These are phyloP conservation scores for Ageneiosus marmoratus DNA, from an alignment of 2,113 vertebrate species.

Conservation along the genomic window DNA sequence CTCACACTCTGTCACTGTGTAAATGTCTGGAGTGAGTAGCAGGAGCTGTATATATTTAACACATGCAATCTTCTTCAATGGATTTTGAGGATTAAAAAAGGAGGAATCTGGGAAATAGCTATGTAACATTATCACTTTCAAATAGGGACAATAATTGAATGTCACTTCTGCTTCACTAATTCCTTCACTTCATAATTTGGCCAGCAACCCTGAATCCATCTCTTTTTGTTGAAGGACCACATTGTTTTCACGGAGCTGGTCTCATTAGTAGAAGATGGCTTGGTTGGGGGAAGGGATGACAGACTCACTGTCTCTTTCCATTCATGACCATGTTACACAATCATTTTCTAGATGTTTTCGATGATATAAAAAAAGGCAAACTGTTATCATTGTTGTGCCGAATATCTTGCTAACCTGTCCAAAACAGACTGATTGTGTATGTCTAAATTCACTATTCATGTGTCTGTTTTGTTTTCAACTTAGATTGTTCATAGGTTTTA, in stretches of 20 bases:
- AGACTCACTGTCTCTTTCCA: constrained; percentile 65
- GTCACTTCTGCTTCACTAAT: constrained; percentile 87
- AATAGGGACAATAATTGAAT: constrained; percentile 87
- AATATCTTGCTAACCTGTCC: not conserved
- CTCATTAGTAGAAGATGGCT: constrained; percentile 73
- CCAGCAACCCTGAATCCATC: constrained; percentile 79
- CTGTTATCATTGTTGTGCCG: not conserved
- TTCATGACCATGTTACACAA: constrained; percentile 61
- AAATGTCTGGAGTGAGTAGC: not conserved
- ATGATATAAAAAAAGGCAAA: not conserved
- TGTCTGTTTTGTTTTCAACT: not conserved
- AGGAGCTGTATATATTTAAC: not conserved
- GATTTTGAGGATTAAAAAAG: constrained; percentile 55
- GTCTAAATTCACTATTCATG: not conserved
- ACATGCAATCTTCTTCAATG: constrained; percentile 55
- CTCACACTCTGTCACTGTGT: not conserved
- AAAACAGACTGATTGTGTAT: not conserved
- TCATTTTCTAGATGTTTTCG: constrained; percentile 34
- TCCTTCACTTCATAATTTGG: constrained; percentile 85
- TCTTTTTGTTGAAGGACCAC: constrained; percentile 79
- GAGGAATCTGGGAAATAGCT: constrained; percentile 70
- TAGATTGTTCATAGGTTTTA: not conserved
- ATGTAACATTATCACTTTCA: constrained; percentile 83
- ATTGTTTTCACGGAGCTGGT: constrained; percentile 77
- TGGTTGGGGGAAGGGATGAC: constrained; percentile 62